Base-by-base conservation (phyloP, 2,797 vertebrate species). In the Crocidura indochinensis region DNA sequence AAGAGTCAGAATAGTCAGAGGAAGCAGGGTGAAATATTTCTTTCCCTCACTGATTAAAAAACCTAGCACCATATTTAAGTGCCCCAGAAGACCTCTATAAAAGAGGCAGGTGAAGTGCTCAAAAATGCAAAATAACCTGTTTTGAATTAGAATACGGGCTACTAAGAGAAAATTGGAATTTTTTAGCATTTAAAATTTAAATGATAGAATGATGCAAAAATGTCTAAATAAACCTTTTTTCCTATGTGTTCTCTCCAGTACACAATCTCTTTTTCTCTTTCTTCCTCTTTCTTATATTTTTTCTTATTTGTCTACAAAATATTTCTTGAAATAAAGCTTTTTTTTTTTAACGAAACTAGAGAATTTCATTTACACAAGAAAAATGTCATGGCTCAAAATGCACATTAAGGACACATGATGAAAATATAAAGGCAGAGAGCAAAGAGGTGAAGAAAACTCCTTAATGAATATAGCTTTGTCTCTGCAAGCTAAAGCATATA, bases 1-100 rank as follows among this genome's bases (percentile, higher is more conserved):
- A 74, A 76, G 56, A 65, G n/a, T 47, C 51, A 72, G 24, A 74
- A 76, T 64, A 62, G n/a, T 47, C 51, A 72, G 69, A 81, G 27
- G 49, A 77, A 8, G 31, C 69, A 2, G 38, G 56, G 17, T 75
- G 47, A 76, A 22, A 51, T 46, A 67, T 64, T 22, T 53, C 1
- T 8, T 67, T 87, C 65, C 29, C 38, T 44, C 5, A 2, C 12
- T 95, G 79, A 91, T 76, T 88, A 64, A 87, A 88, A 38, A 78
- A 8, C 2, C 4, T 60, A 47, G 83, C 12, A 92, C 51, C 31
- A 0, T 68, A 77, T 0, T 2, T 81, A 64, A n/a, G 0, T 78
- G 6, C 6, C 49, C 74, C 14, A 46, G 22, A 56, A 75, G 27
- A 31, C 27, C 1, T 84, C n/a, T 49, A 31, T 31, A n/a, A 83